These are phyloP conservation scores for Furcifer pardalis DNA, from an alignment of 2,797 vertebrate species.

Conservation along the genomic window DNA sequence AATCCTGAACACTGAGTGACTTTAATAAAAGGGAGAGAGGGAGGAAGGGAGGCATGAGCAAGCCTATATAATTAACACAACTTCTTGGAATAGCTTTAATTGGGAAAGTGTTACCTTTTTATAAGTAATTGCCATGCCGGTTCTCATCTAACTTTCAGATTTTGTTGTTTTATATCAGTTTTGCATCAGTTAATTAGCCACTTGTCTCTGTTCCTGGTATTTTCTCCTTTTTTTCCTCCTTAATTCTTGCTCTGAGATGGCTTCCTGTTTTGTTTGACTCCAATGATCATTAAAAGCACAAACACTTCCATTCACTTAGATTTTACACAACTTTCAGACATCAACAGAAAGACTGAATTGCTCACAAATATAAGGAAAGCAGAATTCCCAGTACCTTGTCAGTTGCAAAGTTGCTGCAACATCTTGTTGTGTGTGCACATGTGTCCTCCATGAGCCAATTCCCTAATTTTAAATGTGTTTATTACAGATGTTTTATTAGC, in stretches of 20 bases:
- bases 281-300: slow-evolving; percentile 60
- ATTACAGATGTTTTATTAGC: background rate
- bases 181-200: slow-evolving; percentile 70
- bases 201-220: slow-evolving; percentile 54
- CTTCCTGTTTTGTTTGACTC: slow-evolving; percentile 58
- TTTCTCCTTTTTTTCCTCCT: slow-evolving; percentile 58
- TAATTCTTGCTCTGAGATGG: slow-evolving; percentile 43
- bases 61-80: slow-evolving; percentile 70
- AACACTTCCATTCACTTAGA: slow-evolving; percentile 54
- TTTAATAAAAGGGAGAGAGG: slow-evolving; percentile 69
- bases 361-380: background rate
- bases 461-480: background rate
- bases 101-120: slow-evolving; percentile 67
- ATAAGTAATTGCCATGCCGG: slow-evolving; percentile 61
- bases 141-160: slow-evolving; percentile 61
- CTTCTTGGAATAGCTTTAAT: slow-evolving; percentile 71
- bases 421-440: background rate
- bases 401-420: background rate
- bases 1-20: slow-evolving; percentile 72
- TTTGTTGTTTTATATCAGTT: slow-evolving; percentile 47
- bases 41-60: slow-evolving; percentile 41
- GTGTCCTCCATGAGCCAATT: background rate
- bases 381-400: background rate
- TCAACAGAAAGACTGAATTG: slow-evolving; percentile 38
- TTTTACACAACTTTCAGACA: slow-evolving; percentile 35